Conservation (phyloP, 2,888 invertebrate species). For the Chrysolina oricalcia region DNA sequence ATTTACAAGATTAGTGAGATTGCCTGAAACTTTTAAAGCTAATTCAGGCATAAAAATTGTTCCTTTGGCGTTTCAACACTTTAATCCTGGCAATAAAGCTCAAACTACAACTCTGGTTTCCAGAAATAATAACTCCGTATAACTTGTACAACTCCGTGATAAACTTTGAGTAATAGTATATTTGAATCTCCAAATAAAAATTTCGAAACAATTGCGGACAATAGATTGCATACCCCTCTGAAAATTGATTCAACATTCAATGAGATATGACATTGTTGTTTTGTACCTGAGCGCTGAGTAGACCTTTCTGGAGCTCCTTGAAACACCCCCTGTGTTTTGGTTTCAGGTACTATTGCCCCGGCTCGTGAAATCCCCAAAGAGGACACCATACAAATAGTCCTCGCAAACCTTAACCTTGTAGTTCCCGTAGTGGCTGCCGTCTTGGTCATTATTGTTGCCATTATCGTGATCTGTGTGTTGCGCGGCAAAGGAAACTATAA, state of each 20-base stretch:
- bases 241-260: slow-evolving; percentile 30
- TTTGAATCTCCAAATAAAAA: too few relatives aligned
- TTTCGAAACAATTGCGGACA: background rate
- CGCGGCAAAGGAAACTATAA: slow-evolving; percentile 88
- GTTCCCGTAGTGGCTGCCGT: slow-evolving; percentile 94
- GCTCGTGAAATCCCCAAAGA: slow-evolving; percentile 89
- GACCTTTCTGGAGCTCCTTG: slow-evolving; percentile 48
- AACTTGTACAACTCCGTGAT: too few relatives aligned
- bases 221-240: slow-evolving; percentile 17
- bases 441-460: slow-evolving; percentile 93
- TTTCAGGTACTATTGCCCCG: slow-evolving; percentile 97
- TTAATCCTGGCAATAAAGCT: too few relatives aligned
- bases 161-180: too few relatives aligned
- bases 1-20: too few relatives aligned
- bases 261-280: slow-evolving; percentile 48
- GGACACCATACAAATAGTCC: slow-evolving; percentile 89
- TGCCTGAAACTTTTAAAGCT: too few relatives aligned
- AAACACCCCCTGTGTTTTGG: slow-evolving; percentile 66
- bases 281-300: slow-evolving; percentile 46
- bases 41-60: too few relatives aligned
- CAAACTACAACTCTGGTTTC: too few relatives aligned
- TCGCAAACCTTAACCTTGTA: slow-evolving; percentile 93
- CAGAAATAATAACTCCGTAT: too few relatives aligned
- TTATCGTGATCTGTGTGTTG: slow-evolving; percentile 93
- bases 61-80: too few relatives aligned